These are phyloP conservation scores for Pyrocephalus nanus DNA, from an alignment of 2,797 vertebrate genomes.

Conservation along the genomic window DNA sequence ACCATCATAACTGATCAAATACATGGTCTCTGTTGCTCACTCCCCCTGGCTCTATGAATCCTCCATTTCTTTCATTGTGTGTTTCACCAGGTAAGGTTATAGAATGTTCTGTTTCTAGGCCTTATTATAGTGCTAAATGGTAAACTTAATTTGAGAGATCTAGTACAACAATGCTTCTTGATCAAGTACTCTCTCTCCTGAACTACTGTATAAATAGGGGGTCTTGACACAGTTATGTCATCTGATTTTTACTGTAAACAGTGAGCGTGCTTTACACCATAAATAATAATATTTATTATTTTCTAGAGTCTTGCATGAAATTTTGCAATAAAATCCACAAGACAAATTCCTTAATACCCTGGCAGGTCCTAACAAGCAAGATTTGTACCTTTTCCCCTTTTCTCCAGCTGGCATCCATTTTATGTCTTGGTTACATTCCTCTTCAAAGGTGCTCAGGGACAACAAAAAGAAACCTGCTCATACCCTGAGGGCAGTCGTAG, in stretches of 20 bases:
- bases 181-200: not conserved
- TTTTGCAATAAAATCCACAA: not conserved
- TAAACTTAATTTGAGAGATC: not conserved
- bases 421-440: not conserved
- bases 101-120: not conserved
- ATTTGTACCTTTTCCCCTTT: not conserved
- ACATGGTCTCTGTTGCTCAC: not conserved
- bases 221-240: not conserved
- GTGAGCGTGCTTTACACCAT: not conserved
- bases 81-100: not conserved
- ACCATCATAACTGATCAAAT: not conserved
- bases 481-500: not conserved
- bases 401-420: not conserved
- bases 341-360: not conserved
- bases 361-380: not conserved
- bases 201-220: not conserved
- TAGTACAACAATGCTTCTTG: not conserved
- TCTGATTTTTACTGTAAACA: not conserved
- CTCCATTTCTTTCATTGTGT: not conserved
- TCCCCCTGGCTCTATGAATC: not conserved
- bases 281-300: not conserved
- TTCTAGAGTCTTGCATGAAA: not conserved
- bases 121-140: not conserved
- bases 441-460: accelerated
- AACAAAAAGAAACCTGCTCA: not conserved